Percentiles rank a stretch among this genome's conserved stretches.
phyloP scores from a whole-genome alignment of 2,888 invertebrate genomes.

The Pachydiplax longipennis region DNA sequence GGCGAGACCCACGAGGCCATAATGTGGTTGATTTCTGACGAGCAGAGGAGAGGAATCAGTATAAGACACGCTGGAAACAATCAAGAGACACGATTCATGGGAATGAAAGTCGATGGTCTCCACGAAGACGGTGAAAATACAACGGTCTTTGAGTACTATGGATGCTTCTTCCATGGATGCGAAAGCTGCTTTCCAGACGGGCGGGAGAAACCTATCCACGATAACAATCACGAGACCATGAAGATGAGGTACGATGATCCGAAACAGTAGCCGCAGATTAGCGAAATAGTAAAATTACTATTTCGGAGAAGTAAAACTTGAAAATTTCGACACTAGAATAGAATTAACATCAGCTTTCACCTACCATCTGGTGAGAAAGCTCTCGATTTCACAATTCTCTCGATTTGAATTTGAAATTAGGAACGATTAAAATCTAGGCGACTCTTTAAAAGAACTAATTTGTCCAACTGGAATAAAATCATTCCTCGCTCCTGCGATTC shows the following conservation, averaged over 20 bases:
- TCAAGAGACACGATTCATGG: not conserved
- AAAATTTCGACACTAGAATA: no score
- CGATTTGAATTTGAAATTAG: no score
- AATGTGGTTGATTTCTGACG: conserved; percentile 50
- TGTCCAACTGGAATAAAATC: no score
- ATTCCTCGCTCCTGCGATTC: no score
- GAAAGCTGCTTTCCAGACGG: not conserved
- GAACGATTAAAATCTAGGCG: no score
- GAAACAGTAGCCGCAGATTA: no score
- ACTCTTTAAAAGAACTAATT: no score
- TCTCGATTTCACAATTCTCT: no score
- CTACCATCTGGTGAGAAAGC: no score
- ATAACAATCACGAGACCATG: not conserved
- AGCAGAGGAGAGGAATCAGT: not conserved
- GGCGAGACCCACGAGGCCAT: conserved; percentile 50
- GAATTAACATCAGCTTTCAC: no score
- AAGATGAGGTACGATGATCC: not conserved
- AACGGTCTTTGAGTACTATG: not conserved
- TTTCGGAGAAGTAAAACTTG: no score
- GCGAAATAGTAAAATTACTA: no score
- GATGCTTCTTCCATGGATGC: not conserved
- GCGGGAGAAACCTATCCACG: not conserved
- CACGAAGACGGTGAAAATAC: not conserved
- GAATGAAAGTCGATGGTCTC: not conserved
- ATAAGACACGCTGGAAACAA: not conserved